phyloP scores from a whole-genome alignment of 2,113 vertebrate genomes.

The Hydropotes inermis region DNA sequence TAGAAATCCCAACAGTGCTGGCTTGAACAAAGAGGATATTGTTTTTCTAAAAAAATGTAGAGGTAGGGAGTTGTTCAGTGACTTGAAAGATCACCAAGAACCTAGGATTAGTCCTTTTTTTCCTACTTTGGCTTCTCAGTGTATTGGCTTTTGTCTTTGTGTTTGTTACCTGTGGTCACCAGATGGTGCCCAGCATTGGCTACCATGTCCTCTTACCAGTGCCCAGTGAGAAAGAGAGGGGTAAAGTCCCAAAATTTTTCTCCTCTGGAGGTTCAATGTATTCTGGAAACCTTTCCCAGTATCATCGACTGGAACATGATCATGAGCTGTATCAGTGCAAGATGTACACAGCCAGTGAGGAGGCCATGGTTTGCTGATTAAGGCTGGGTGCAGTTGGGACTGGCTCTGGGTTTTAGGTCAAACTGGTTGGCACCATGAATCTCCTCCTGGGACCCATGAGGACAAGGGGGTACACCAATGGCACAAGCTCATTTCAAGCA shows the following conservation, averaged over 20 bases:
- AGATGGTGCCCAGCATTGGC: neutral
- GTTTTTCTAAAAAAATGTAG: neutral
- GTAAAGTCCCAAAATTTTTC: neutral
- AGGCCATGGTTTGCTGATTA: neutral
- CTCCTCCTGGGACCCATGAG: neutral
- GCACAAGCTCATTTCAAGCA: neutral
- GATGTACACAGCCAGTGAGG: too few species aligned
- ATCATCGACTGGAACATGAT: rapidly evolving
- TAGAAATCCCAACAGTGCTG: neutral
- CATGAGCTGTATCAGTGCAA: rapidly evolving
- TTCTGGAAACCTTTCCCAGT: neutral
- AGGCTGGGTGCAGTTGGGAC: neutral
- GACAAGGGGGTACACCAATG: neutral
- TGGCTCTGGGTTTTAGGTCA: neutral
- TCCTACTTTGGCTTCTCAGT: neutral
- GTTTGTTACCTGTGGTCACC: neutral
- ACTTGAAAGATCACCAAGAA: neutral
- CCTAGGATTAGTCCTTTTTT: neutral
- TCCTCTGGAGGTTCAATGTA: neutral
- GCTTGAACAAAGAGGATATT: neutral
- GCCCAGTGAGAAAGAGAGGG: neutral
- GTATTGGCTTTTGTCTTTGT: neutral
- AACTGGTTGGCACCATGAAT: neutral
- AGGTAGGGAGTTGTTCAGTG: neutral
- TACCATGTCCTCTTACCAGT: neutral